phyloP scores from a whole-genome alignment of 2,888 invertebrate species.

The Pheosia gnoma region DNA sequence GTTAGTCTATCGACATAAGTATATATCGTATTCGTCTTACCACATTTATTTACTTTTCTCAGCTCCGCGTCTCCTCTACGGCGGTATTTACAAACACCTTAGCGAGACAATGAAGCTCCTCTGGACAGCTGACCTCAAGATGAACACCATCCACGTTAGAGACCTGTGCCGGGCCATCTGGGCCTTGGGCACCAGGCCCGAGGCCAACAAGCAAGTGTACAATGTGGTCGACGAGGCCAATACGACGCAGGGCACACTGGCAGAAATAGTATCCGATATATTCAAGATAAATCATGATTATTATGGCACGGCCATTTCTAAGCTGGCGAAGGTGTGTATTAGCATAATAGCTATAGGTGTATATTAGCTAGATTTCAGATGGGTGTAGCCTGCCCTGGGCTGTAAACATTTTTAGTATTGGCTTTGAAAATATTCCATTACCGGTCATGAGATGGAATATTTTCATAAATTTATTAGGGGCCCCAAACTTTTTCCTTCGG shows the following conservation, averaged over 20 bases:
- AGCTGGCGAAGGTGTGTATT: conserved; percentile 88
- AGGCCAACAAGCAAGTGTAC: conserved; percentile 86
- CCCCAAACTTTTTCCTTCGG: too few relatives aligned
- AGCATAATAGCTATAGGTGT: too few relatives aligned
- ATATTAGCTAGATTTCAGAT: too few relatives aligned
- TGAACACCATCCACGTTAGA: conserved; percentile 94
- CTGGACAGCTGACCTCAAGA: conserved; percentile 92
- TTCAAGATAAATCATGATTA: conserved; percentile 95
- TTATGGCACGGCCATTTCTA: conserved; percentile 92
- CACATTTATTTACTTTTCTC: conserved; percentile 18
- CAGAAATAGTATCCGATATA: conserved; percentile 90
- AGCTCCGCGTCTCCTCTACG: conserved; percentile 94
- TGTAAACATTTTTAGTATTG: too few relatives aligned
- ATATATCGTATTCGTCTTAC: too few relatives aligned
- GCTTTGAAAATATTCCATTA: too few relatives aligned
- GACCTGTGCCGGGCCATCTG: conserved; percentile 94
- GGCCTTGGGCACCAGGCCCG: conserved; percentile 85
- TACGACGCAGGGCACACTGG: conserved; percentile 93
- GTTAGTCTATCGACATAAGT: too few relatives aligned
- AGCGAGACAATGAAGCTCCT: conserved; percentile 96
- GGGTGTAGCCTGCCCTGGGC: neutral
- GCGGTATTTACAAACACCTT: conserved; percentile 94
- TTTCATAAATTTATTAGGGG: too few relatives aligned
- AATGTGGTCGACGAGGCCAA: conserved; percentile 93
- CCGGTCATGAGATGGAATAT: too few relatives aligned